Percentiles rank a stretch among this genome's conserved stretches.
Conservation (phyloP, 2,113 vertebrate species). For the Potamarius usumacintae region DNA sequence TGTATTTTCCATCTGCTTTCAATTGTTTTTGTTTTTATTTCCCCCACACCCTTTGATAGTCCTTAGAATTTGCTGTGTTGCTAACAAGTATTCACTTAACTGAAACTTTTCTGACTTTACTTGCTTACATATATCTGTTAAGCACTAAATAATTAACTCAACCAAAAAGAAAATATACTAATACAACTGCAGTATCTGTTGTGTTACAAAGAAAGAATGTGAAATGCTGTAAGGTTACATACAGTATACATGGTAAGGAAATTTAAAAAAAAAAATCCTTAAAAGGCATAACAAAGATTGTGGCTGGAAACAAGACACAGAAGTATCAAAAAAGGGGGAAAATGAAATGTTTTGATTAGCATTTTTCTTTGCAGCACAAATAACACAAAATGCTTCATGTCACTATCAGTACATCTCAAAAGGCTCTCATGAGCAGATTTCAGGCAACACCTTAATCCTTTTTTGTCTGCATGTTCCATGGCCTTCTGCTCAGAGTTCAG, state of each 20-base stretch:
- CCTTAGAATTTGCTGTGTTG: constrained; percentile 1
- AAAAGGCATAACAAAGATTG: background rate
- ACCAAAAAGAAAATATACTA: background rate
- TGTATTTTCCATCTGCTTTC: background rate
- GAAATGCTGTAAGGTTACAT: constrained; percentile 8
- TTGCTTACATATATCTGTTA: background rate
- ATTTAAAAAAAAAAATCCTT: constrained; percentile 3
- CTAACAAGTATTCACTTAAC: background rate
- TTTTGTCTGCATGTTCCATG: constrained; percentile 17
- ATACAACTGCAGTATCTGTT: background rate
- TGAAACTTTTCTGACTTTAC: background rate
- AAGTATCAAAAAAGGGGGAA: background rate
- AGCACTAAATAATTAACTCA: background rate
- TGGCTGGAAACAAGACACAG: background rate
- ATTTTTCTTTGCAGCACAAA: constrained; percentile 46
- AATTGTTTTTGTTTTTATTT: background rate
- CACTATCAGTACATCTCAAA: constrained; percentile 54
- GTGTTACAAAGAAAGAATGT: background rate
- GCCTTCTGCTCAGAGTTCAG: constrained; percentile 21
- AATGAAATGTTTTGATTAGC: constrained; percentile 36
- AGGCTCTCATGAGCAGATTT: constrained; percentile 33
- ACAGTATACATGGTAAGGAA: background rate
- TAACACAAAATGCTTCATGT: constrained; percentile 60
- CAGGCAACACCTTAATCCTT: constrained; percentile 49
- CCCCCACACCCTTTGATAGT: background rate